These are phyloP conservation scores for Steinernema carpocapsae DNA, from an alignment of 2,888 invertebrate species.

Conservation along the genomic window DNA sequence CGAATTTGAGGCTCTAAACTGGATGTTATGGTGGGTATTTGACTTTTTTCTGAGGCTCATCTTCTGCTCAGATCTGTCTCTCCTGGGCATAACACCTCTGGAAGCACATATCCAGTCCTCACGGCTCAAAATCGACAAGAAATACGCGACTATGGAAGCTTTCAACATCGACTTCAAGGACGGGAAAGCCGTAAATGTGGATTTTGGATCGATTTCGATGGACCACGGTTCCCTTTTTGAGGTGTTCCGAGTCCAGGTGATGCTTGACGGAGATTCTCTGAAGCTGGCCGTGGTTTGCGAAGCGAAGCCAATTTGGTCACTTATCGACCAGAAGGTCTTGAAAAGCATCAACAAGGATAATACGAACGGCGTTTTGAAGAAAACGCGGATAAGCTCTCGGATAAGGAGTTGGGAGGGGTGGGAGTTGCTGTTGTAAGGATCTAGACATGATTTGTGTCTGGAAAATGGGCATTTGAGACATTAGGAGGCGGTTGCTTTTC, in stretches of 20 bases:
- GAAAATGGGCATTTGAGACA: too few relatives aligned
- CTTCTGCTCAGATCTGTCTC: slow-evolving; percentile 21
- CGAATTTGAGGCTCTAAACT: slow-evolving; percentile 29
- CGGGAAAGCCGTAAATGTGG: neutral
- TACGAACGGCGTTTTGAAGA: slow-evolving; percentile 45
- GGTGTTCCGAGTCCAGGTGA: neutral
- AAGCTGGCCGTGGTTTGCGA: neutral
- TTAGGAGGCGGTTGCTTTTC: too few relatives aligned
- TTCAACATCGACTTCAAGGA: neutral
- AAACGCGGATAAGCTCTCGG: slow-evolving; percentile 50
- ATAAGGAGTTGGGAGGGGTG: slow-evolving; percentile 46
- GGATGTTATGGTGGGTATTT: slow-evolving; percentile 31
- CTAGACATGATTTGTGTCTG: too few relatives aligned
- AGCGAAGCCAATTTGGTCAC: neutral
- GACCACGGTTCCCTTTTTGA: too few relatives aligned
- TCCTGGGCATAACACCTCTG: neutral
- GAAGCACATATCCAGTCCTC: neutral
- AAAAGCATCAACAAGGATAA: slow-evolving; percentile 46
- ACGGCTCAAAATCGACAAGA: neutral
- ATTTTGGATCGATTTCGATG: too few relatives aligned
- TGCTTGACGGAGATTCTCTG: neutral
- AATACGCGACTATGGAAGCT: neutral
- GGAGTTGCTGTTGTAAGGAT: too few relatives aligned
- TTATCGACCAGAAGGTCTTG: slow-evolving; percentile 52
- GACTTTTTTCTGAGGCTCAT: neutral